Percentiles rank a stretch among this genome's conserved stretches.
phyloP scores from a whole-genome alignment of 2,888 invertebrate genomes.

The Thecophora atra region DNA sequence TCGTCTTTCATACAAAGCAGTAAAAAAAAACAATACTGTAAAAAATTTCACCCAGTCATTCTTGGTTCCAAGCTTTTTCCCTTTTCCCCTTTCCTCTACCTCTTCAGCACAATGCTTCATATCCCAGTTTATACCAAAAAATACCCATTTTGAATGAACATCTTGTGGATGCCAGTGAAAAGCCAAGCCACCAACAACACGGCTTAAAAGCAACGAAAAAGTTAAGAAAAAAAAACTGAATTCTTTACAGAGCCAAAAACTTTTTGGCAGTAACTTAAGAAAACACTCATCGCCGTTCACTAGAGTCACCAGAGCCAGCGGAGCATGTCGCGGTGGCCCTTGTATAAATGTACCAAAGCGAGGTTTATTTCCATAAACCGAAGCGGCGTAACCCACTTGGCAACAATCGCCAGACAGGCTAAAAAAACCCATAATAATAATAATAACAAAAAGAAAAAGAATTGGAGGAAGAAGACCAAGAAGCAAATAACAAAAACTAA shows the following conservation, averaged over 20 bases:
- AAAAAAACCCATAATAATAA: no score
- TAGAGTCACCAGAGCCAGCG: not conserved
- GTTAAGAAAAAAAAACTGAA: not conserved
- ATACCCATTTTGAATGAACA: not conserved
- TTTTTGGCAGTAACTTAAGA: slow-evolving; percentile 22
- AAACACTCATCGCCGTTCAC: slow-evolving; percentile 1
- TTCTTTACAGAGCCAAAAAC: slow-evolving; percentile 6
- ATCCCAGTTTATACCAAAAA: no score
- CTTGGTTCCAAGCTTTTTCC: no score
- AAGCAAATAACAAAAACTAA: not conserved
- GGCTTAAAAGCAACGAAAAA: slow-evolving; percentile 3
- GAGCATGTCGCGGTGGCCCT: not conserved
- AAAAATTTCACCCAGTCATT: no score
- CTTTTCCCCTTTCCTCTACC: not conserved
- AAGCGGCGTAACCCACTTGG: slow-evolving; percentile 23
- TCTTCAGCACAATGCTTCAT: no score
- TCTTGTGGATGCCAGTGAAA: slow-evolving; percentile 20
- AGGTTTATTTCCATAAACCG: slow-evolving; percentile 4
- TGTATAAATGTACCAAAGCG: not conserved
- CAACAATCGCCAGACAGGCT: slow-evolving; percentile 6
- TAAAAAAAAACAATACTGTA: no score
- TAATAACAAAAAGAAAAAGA: no score
- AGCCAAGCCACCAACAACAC: slow-evolving; percentile 15
- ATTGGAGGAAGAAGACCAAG: no score
- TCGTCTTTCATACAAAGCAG: no score